Percentiles rank a stretch among this genome's conserved stretches.
Conservation (phyloP, 2,113 vertebrate genomes). For the Myiopsitta monachus region DNA sequence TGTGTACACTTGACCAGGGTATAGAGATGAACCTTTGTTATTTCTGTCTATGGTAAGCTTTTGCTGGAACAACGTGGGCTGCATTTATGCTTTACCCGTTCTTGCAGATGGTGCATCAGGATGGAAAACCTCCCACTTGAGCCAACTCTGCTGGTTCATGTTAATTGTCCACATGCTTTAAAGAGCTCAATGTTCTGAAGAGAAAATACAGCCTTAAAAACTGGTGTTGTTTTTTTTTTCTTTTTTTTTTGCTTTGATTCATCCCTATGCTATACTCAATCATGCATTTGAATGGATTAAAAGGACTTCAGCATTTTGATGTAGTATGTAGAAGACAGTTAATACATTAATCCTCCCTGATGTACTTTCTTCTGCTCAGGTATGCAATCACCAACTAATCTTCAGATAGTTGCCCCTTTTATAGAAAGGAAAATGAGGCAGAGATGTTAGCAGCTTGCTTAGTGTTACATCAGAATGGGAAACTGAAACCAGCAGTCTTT, state of each 20-base stretch:
- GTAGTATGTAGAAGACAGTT: not conserved
- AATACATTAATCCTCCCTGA: not conserved
- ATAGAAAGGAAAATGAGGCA: not conserved
- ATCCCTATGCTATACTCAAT: not conserved
- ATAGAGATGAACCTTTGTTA: slow-evolving; percentile 77
- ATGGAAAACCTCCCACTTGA: not conserved
- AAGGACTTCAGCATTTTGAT: not conserved
- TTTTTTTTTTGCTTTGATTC: not conserved
- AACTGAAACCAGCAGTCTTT: not conserved
- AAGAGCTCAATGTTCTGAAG: not conserved
- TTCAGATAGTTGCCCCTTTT: not conserved
- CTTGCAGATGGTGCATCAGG: not conserved
- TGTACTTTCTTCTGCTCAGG: not conserved
- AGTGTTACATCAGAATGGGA: not conserved
- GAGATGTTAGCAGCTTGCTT: not conserved
- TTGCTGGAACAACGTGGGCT: not conserved
- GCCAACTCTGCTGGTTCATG: not conserved
- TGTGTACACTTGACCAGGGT: slow-evolving; percentile 78
- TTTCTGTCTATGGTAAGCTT: slow-evolving; percentile 79
- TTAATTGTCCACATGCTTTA: slow-evolving; percentile 17
- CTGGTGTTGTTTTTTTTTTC: not conserved
- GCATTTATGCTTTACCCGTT: not conserved
- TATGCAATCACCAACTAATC: not conserved
- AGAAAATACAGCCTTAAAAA: not conserved
- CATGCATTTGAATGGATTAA: not conserved